These are phyloP conservation scores for Drosophila meridionalis DNA, from an alignment of 2,888 invertebrate genomes.

Conservation along the genomic window DNA sequence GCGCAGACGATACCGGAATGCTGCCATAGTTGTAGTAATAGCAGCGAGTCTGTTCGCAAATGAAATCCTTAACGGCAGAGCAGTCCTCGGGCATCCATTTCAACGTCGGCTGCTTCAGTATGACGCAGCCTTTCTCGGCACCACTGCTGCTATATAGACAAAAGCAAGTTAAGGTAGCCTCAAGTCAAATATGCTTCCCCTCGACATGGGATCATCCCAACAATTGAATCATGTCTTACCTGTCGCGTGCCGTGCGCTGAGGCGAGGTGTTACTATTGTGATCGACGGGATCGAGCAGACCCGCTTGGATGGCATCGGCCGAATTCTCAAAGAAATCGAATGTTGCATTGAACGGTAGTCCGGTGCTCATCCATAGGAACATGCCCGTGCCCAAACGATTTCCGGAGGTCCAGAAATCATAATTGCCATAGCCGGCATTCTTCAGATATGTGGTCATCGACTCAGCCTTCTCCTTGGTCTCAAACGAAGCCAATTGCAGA, in stretches of 20 bases:
- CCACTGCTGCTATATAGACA: conserved; percentile 87
- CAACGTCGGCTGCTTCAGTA: conserved; percentile 91
- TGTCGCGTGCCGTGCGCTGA: conserved; percentile 91
- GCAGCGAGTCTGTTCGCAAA: conserved; percentile 95
- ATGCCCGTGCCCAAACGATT: conserved; percentile 94
- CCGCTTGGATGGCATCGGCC: conserved; percentile 85
- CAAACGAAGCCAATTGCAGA: conserved; percentile 93
- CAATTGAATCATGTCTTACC: conserved; percentile 67
- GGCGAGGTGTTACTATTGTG: conserved; percentile 91
- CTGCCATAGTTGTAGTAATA: conserved; percentile 96
- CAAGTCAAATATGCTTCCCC: conserved; percentile 1
- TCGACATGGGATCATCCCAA: neutral
- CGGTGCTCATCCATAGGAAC: conserved; percentile 96
- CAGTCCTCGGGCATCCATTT: conserved; percentile 94
- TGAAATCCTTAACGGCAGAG: conserved; percentile 93
- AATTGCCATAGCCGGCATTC: conserved; percentile 93
- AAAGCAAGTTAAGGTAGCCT: conserved; percentile 46
- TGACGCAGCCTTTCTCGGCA: conserved; percentile 90
- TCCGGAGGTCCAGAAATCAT: conserved; percentile 95
- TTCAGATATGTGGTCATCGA: conserved; percentile 92
- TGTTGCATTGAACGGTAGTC: conserved; percentile 94
- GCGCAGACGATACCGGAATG: conserved; percentile 94
- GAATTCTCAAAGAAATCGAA: conserved; percentile 92
- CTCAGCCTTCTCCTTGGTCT: conserved; percentile 94
- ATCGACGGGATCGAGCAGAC: conserved; percentile 87